Evolutionary conservation across 2,113 vertebrate species (phyloP).

Genomic region (Silurus asotus): DNA sequence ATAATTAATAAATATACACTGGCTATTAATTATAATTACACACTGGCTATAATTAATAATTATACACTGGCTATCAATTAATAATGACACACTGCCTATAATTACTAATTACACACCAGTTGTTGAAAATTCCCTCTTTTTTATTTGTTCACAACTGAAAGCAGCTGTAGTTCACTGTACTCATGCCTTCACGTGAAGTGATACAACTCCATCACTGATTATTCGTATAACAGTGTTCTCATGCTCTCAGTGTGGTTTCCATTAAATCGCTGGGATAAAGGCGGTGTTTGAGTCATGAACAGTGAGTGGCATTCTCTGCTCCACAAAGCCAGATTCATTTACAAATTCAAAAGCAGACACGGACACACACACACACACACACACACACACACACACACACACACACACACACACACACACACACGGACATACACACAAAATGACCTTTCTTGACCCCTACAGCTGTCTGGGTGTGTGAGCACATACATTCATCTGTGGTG

Average conservation of each 20-base stretch:
- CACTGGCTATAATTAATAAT: too few species aligned
- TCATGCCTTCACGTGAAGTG: background rate
- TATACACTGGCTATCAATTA: too few species aligned
- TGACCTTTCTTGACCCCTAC: slow-evolving; percentile 34
- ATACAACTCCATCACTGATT: background rate
- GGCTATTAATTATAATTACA: background rate
- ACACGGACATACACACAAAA: slow-evolving; percentile 18
- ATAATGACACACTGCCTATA: slow-evolving; percentile 24
- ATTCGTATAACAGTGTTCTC: background rate
- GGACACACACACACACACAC: slow-evolving; percentile 6
- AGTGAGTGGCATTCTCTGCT: slow-evolving; percentile 2
- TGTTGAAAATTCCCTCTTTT: background rate
- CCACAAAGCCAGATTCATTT: slow-evolving; percentile 4
- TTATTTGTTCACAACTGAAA: background rate
- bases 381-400: background rate
- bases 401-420: slow-evolving; percentile 24
- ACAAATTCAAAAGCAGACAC: slow-evolving; percentile 36
- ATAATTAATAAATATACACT: too few species aligned
- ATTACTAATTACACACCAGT: slow-evolving; percentile 11
- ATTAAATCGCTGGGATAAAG: background rate
- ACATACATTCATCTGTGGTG: slow-evolving; percentile 35
- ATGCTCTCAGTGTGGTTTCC: background rate
- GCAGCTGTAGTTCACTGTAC: too few species aligned
- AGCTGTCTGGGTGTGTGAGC: slow-evolving; percentile 37
- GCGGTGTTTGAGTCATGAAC: slow-evolving; percentile 1